phyloP scores from a whole-genome alignment of 1,140 invertebrate species.

The Ceratitis capitata region DNA sequence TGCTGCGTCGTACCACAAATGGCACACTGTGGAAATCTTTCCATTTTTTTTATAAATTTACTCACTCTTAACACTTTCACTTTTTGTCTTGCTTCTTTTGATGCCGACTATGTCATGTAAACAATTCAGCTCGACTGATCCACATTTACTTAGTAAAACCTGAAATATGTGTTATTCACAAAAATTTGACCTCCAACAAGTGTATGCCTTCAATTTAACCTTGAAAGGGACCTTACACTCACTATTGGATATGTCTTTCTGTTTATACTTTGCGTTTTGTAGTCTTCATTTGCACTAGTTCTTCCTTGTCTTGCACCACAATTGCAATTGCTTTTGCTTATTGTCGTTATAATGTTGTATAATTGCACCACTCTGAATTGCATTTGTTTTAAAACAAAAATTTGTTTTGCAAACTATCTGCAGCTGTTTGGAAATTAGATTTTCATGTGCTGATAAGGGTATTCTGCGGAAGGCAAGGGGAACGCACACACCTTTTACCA shows the following conservation, averaged over 20 bases:
- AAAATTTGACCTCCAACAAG: background rate
- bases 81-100: background rate
- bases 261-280: background rate
- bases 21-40: slow-evolving; percentile 66
- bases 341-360: background rate
- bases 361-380: background rate
- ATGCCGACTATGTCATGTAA: background rate
- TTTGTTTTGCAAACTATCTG: background rate
- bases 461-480: background rate
- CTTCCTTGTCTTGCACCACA: background rate
- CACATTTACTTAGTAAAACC: background rate
- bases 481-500: background rate
- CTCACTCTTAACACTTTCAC: background rate
- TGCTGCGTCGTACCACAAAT: slow-evolving; percentile 76
- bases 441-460: background rate
- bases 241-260: background rate
- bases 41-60: background rate
- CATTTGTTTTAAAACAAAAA: background rate
- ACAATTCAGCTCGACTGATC: background rate
- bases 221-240: background rate
- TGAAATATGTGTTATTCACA: background rate
- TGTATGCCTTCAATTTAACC: background rate
- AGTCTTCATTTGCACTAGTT: background rate
- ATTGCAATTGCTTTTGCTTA: background rate
- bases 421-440: background rate